Percentiles rank a stretch among this genome's conserved stretches.
Conservation (phyloP, 2,888 invertebrate species). For the Heliconius hortense region DNA sequence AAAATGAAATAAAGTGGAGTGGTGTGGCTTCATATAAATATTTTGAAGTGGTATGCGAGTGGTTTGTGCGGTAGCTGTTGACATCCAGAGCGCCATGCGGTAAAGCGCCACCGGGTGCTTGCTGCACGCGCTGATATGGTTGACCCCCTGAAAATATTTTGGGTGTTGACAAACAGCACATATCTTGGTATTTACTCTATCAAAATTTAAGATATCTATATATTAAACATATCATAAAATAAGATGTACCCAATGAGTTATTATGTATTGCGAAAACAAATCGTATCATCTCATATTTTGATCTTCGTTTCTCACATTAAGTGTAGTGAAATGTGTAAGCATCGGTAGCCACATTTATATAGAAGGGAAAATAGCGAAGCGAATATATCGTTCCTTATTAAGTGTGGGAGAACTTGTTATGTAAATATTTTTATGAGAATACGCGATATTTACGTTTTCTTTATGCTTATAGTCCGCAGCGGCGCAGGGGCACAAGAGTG, state of each 20-base stretch:
- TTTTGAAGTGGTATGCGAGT: constrained; percentile 42
- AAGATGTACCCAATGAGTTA: neutral
- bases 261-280: neutral
- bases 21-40: constrained; percentile 38
- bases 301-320: neutral
- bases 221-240: neutral
- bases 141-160: constrained; percentile 91
- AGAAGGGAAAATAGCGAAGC: neutral
- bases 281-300: neutral
- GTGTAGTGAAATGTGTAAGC: neutral
- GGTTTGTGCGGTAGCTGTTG: constrained; percentile 41
- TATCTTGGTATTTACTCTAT: constrained; percentile 83
- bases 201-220: neutral
- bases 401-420: constrained; percentile 1
- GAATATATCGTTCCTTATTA: neutral
- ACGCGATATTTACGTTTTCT: constrained; percentile 8
- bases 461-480: neutral
- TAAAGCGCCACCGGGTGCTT: constrained; percentile 67
- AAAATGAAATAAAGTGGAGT: constrained; percentile 41
- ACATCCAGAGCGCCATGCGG: constrained; percentile 68
- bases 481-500: too few relatives aligned
- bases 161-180: constrained; percentile 92
- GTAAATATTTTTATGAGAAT: constrained; percentile 6
- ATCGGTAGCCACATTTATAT: neutral
- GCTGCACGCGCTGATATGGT: constrained; percentile 84